Conservation (phyloP, 2,113 vertebrate genomes). For the Tenrec ecaudatus region DNA sequence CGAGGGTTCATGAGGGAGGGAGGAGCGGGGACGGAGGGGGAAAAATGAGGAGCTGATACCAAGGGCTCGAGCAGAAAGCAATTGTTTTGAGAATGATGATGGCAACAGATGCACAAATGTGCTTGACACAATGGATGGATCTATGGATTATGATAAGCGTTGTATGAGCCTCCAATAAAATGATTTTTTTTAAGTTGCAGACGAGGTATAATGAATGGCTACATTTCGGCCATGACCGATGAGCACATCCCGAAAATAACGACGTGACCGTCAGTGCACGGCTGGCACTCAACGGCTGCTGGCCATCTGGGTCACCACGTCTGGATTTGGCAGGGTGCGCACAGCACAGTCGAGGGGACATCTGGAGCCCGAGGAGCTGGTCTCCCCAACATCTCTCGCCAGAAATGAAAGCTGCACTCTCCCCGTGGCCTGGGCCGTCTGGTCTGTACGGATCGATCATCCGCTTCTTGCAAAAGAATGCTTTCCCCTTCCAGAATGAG, state of each 20-base stretch:
- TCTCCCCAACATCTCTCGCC: neutral
- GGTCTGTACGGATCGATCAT: slow-evolving; percentile 8
- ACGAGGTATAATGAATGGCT: neutral
- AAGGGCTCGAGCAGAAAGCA: too few relatives aligned
- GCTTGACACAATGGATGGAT: too few relatives aligned
- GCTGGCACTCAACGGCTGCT: neutral
- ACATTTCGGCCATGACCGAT: neutral
- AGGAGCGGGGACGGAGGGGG: too few relatives aligned
- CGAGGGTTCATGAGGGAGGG: too few relatives aligned
- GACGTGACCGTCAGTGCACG: neutral
- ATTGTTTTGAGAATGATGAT: too few relatives aligned
- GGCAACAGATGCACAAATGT: too few relatives aligned
- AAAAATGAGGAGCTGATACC: too few relatives aligned
- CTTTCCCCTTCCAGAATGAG: neutral
- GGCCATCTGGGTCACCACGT: neutral
- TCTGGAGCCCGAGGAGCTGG: neutral
- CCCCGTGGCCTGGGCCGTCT: neutral
- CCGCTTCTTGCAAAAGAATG: neutral
- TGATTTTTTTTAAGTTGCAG: neutral
- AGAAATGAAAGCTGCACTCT: neutral
- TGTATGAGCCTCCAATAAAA: too few relatives aligned
- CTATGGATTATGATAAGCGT: too few relatives aligned
- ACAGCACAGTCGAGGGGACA: neutral
- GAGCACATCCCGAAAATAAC: neutral
- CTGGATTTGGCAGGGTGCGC: neutral